Evolutionary conservation across 2,113 vertebrate genomes (phyloP), one percentile per base, ranked within the genome.

Genomic region (Pedionomus torquatus): DNA sequence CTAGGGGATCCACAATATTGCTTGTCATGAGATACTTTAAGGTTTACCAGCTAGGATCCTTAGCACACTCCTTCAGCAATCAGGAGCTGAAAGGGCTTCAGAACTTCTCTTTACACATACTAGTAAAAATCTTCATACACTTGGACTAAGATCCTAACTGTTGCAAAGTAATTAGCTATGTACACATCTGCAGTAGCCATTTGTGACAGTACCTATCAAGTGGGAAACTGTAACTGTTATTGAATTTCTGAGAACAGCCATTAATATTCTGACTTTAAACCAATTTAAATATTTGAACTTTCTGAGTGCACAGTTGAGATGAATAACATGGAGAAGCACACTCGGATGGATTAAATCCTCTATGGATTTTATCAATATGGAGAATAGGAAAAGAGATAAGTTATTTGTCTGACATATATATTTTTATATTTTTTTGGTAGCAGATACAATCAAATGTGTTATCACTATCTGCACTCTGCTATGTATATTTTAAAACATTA

Each of bases 401-500:
- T 89, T 95, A 96, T 97, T 97, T 95, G 69, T 93, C 95, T 97
- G 93, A 91, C 55, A 95, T 71, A 93, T 17, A 91, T n/a, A 83
- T 41, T 82, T 82, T 49, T 49, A 37, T 69, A 84, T 75, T 55
- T 85, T 44, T 70, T 82, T 75, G 41, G 41, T 83, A 84, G 87
- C 30, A 44, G 97, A 95, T 98, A 98, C 97, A 96, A 98, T 98
- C 97, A 93, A 94, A 92, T 87, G 95, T 83, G 66, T 91, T 96
- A 97, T 98, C 95, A 93, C 94, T 96, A 96, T 97, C 95, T 97
- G 93, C 55, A 97, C 87, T 95, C 84, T 92, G 93, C 94, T 96
- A 83, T 96, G 95, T 95, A 94, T 97, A 97, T 97, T 98, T 96
- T 97, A 95, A 92, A 96, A 97, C 82, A 90, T 94, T 97, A 96